Evolutionary conservation across 2,888 invertebrate genomes (phyloP).

Genomic region (Cheilosia variabilis): DNA sequence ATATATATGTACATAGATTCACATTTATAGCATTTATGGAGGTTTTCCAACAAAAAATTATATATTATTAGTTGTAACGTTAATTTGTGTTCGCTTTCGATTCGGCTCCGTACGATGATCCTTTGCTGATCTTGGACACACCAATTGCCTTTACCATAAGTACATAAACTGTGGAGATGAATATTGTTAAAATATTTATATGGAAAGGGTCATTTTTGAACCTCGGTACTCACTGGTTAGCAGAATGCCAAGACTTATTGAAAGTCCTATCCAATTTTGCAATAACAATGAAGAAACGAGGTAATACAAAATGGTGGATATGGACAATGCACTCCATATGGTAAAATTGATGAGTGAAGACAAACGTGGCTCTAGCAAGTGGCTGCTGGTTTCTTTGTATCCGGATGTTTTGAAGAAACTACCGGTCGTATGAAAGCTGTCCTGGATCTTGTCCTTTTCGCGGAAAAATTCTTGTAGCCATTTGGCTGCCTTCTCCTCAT

Average conservation of each 20-base stretch:
- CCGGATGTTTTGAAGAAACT: conserved; percentile 92
- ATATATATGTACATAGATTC: neutral
- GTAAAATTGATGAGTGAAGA: conserved; percentile 89
- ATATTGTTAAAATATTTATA: neutral
- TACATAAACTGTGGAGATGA: conserved; percentile 87
- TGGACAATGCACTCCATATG: conserved; percentile 85
- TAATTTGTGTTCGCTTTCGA: conserved; percentile 77
- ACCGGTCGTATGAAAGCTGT: conserved; percentile 85
- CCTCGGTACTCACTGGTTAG: conserved; percentile 88
- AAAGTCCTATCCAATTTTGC: conserved; percentile 85
- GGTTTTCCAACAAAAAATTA: conserved; percentile 25
- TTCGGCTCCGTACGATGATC: conserved; percentile 90
- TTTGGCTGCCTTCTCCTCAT: conserved; percentile 88
- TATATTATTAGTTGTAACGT: conserved; percentile 37
- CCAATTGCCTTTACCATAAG: conserved; percentile 91
- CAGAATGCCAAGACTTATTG: conserved; percentile 85
- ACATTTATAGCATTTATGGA: neutral
- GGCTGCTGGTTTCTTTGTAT: conserved; percentile 86
- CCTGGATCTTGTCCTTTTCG: conserved; percentile 87
- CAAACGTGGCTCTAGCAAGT: conserved; percentile 86
- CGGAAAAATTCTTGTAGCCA: conserved; percentile 94
- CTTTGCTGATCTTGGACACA: conserved; percentile 93
- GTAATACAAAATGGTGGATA: conserved; percentile 80
- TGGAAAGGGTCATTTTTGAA: neutral
- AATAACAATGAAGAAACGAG: conserved; percentile 78